Conservation (phyloP, 2,888 invertebrate species). For the Pimpla rufipes region DNA sequence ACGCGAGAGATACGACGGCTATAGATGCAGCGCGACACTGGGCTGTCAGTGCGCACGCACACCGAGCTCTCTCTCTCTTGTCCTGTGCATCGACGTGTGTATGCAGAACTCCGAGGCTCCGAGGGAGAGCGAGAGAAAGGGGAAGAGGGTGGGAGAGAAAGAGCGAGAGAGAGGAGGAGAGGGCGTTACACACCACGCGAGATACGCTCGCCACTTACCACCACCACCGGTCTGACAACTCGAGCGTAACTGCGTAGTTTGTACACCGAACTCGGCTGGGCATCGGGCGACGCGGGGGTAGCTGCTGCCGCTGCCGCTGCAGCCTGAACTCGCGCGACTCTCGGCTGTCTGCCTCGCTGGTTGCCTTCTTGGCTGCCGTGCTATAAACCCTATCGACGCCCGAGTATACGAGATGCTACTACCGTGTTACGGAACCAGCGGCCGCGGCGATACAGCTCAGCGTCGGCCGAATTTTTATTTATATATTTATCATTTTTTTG, state of each 20-base stretch:
- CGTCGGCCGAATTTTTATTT: background rate
- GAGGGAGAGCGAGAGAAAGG: conserved; percentile 30
- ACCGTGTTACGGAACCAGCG: conserved; percentile 55
- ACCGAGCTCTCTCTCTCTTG: conserved; percentile 48
- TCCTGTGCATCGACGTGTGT: conserved; percentile 43
- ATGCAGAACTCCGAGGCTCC: conserved; percentile 17
- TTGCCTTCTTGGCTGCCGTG: conserved; percentile 32
- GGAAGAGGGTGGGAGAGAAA: conserved; percentile 28
- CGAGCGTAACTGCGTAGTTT: conserved; percentile 83
- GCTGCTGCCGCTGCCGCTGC: conserved; percentile 36
- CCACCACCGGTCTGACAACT: conserved; percentile 75
- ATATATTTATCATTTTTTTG: background rate
- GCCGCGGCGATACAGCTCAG: background rate
- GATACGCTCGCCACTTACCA: conserved; percentile 71
- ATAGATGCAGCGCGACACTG: conserved; percentile 21
- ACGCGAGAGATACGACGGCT: conserved; percentile 39
- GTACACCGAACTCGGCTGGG: conserved; percentile 72
- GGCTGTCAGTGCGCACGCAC: conserved; percentile 47
- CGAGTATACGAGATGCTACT: conserved; percentile 44
- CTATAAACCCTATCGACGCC: conserved; percentile 34
- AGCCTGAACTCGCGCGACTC: conserved; percentile 52
- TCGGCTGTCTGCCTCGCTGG: conserved; percentile 4
- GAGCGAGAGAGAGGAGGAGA: conserved; percentile 48
- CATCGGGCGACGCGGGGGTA: conserved; percentile 63
- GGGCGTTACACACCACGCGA: conserved; percentile 62